A percentile compares a stretch with the other conserved stretches of the same genome.
Evolutionary conservation across 92 coral and sea anemone species (phyloP).

Genomic region (Phenganax stokvisi): DNA sequence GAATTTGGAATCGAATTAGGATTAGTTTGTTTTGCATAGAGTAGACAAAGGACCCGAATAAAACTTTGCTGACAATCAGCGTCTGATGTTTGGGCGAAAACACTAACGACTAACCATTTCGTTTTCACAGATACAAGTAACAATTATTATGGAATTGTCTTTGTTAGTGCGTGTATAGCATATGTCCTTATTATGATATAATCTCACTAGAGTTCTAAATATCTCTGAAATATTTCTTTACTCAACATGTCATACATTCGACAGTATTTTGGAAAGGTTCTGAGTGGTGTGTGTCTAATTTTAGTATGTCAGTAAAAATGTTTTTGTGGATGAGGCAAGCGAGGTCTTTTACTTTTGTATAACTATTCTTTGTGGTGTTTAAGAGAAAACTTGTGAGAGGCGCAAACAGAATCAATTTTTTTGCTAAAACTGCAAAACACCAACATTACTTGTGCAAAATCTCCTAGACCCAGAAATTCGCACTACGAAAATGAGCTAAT

Average conservation of each 20-base stretch:
- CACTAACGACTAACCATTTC: neutral
- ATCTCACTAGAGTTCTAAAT: conserved; percentile 6
- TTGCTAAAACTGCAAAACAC: too few relatives aligned
- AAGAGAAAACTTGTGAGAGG: too few relatives aligned
- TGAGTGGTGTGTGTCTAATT: neutral
- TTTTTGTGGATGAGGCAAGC: neutral
- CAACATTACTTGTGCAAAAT: too few relatives aligned
- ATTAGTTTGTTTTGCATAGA: conserved; percentile 62
- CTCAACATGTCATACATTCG: neutral
- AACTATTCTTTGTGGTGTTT: too few relatives aligned
- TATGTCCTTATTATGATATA: neutral
- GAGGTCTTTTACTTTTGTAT: too few relatives aligned
- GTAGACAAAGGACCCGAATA: conserved; percentile 6
- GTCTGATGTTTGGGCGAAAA: conserved; percentile 7
- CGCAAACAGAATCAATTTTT: too few relatives aligned
- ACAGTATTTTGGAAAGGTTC: neutral
- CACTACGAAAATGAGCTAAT: too few relatives aligned
- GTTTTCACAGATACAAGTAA: neutral
- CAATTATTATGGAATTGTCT: too few relatives aligned
- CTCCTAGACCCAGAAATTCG: too few relatives aligned
- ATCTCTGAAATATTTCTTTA: neutral
- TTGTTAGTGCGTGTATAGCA: neutral
- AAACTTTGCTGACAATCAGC: conserved; percentile 3
- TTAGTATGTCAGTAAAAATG: neutral
- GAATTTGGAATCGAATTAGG: conserved; percentile 75